Percentiles rank a stretch among this genome's conserved stretches.
These are phyloP conservation scores for Campylomormyrus tamandua DNA, from an alignment of 2,113 vertebrate species.

Conservation along the genomic window DNA sequence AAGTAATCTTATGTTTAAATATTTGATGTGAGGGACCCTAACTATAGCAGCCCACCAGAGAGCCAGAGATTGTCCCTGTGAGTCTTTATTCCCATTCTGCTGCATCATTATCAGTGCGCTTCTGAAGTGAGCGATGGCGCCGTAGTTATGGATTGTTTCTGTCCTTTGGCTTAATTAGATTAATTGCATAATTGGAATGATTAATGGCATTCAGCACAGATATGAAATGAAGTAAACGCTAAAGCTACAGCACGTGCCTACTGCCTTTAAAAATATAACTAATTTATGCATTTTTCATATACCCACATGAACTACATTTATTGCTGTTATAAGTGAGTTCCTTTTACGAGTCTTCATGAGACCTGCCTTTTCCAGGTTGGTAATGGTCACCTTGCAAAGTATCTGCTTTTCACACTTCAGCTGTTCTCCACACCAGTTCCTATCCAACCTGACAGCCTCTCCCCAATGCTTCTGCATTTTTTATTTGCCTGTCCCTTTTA, in stretches of 20 bases:
- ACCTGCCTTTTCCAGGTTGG: slow-evolving; percentile 4
- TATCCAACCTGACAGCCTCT: slow-evolving; percentile 62
- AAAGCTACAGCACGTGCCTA: not conserved
- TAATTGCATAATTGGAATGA: not conserved
- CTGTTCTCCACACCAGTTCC: slow-evolving; percentile 53
- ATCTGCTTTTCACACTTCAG: slow-evolving; percentile 43
- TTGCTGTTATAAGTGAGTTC: not conserved
- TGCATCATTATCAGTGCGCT: not conserved
- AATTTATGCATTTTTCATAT: not conserved
- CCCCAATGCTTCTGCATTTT: slow-evolving; percentile 66
- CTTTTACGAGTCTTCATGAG: not conserved
- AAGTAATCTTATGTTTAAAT: slow-evolving; percentile 46
- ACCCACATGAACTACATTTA: not conserved
- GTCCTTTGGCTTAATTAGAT: not conserved
- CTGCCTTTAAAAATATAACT: not conserved
- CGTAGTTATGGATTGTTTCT: not conserved
- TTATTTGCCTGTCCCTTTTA: slow-evolving; percentile 50
- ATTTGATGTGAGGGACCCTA: slow-evolving; percentile 52
- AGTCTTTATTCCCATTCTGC: slow-evolving; percentile 27
- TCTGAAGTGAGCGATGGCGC: not conserved
- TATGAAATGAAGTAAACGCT: not conserved
- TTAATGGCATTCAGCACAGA: not conserved
- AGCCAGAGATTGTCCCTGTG: slow-evolving; percentile 15
- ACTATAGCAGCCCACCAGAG: slow-evolving; percentile 39
- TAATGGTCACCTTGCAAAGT: slow-evolving; percentile 34